Conservation (phyloP, 2,888 invertebrate species). For the Hymenopus coronatus region DNA sequence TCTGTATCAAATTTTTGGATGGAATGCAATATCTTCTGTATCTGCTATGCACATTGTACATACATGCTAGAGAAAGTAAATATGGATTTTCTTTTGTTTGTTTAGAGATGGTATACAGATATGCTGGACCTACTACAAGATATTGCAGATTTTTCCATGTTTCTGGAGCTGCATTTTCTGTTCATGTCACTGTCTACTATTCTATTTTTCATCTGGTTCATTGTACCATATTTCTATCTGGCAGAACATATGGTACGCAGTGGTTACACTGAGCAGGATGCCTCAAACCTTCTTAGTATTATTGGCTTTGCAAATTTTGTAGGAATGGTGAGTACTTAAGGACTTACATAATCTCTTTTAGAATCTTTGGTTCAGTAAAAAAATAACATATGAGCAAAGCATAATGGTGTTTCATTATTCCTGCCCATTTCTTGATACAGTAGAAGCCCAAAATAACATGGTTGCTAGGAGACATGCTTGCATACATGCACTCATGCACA, state of each 20-base stretch:
- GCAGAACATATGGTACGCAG: slow-evolving; percentile 76
- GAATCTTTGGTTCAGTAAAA: too few relatives aligned
- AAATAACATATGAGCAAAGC: too few relatives aligned
- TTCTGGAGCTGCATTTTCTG: slow-evolving; percentile 73
- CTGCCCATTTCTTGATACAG: too few relatives aligned
- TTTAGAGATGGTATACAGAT: slow-evolving; percentile 72
- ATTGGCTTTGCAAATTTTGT: slow-evolving; percentile 88
- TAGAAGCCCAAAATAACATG: too few relatives aligned
- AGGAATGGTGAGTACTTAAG: slow-evolving; percentile 67
- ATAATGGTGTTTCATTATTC: too few relatives aligned
- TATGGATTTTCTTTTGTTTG: not conserved
- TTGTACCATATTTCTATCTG: slow-evolving; percentile 92
- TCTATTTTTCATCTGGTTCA: slow-evolving; percentile 88
- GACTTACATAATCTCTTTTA: too few relatives aligned
- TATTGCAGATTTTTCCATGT: slow-evolving; percentile 77
- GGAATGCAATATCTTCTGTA: too few relatives aligned
- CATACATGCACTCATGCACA: too few relatives aligned
- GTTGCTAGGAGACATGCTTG: too few relatives aligned
- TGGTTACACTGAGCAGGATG: slow-evolving; percentile 68
- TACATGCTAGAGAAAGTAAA: slow-evolving; percentile 17
- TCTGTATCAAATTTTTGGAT: too few relatives aligned
- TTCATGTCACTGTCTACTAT: slow-evolving; percentile 82
- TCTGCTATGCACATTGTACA: too few relatives aligned
- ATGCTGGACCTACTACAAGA: slow-evolving; percentile 63
- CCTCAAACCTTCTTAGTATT: slow-evolving; percentile 76